A percentile compares a stretch with the other conserved stretches of the same genome.
These are phyloP conservation scores for Aleiodes testaceus DNA, from an alignment of 2,888 invertebrate genomes.

Conservation along the genomic window DNA sequence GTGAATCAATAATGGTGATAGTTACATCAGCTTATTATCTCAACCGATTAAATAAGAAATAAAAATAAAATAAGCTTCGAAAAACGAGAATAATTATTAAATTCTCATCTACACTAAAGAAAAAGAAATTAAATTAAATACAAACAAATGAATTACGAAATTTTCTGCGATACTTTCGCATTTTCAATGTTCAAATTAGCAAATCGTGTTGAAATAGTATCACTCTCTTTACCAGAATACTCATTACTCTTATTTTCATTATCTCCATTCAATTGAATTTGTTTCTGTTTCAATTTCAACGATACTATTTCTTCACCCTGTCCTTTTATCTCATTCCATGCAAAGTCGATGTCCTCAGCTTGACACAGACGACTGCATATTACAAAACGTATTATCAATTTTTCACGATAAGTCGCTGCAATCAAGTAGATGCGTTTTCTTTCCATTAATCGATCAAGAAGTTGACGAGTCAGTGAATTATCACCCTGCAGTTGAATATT, in stretches of 20 bases:
- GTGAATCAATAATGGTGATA: no score
- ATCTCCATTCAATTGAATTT: constrained; percentile 9
- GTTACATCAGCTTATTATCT: no score
- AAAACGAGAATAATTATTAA: no score
- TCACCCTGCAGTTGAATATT: constrained; percentile 74
- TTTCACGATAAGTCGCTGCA: constrained; percentile 81
- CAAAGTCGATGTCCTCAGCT: constrained; percentile 82
- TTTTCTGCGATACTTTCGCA: constrained; percentile 17
- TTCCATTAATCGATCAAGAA: constrained; percentile 83
- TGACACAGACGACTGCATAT: constrained; percentile 84
- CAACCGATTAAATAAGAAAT: no score
- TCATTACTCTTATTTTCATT: constrained; percentile 5
- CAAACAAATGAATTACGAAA: constrained; percentile 17
- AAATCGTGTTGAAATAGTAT: constrained; percentile 12
- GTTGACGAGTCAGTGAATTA: constrained; percentile 80
- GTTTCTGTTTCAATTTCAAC: constrained; percentile 42
- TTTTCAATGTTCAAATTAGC: constrained; percentile 9
- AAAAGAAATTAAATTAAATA: constrained; percentile 1
- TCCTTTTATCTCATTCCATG: constrained; percentile 81
- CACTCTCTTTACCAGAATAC: constrained; percentile 17
- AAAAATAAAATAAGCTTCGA: no score
- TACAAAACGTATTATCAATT: constrained; percentile 85
- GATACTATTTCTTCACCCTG: constrained; percentile 74
- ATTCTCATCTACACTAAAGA: no score
- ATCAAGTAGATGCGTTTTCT: constrained; percentile 88